Conservation (phyloP, 2,113 vertebrate genomes). For the Emydura subglobosa region DNA sequence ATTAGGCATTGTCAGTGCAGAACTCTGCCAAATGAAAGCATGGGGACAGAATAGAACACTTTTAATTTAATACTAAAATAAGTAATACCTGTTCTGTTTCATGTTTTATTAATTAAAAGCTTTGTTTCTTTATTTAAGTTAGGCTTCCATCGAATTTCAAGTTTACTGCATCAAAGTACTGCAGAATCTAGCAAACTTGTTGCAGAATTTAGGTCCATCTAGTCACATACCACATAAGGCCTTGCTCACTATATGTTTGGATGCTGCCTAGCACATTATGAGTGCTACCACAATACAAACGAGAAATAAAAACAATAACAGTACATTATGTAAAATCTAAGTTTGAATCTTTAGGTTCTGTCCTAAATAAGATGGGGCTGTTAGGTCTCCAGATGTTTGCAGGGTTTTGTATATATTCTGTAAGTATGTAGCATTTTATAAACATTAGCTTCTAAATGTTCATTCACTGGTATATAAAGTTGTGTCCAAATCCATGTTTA, state of each 20-base stretch:
- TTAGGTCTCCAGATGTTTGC: too few species aligned
- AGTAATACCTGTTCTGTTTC: not conserved
- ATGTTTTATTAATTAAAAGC: not conserved
- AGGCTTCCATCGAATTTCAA: too few species aligned
- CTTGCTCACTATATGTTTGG: too few species aligned
- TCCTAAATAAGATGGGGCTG: too few species aligned
- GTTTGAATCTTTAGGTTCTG: too few species aligned
- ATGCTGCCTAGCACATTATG: too few species aligned
- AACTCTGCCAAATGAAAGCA: not conserved
- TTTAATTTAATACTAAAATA: not conserved
- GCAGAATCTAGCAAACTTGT: not conserved
- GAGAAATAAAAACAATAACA: too few species aligned
- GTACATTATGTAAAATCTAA: too few species aligned
- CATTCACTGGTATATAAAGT: conserved; percentile 7
- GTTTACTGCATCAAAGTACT: too few species aligned
- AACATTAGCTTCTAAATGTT: conserved; percentile 58
- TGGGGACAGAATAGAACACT: not conserved
- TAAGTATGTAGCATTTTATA: conserved; percentile 28
- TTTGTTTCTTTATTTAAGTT: not conserved
- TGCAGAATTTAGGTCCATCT: not conserved
- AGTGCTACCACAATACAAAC: too few species aligned
- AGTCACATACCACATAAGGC: not conserved
- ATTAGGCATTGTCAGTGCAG: not conserved
- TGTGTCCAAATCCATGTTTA: conserved; percentile 11
- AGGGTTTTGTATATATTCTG: not conserved